Percentiles rank a stretch among this genome's conserved stretches.
Evolutionary conservation across 2,888 invertebrate genomes (phyloP).

Genomic region (Caenorhabditis plicata): DNA sequence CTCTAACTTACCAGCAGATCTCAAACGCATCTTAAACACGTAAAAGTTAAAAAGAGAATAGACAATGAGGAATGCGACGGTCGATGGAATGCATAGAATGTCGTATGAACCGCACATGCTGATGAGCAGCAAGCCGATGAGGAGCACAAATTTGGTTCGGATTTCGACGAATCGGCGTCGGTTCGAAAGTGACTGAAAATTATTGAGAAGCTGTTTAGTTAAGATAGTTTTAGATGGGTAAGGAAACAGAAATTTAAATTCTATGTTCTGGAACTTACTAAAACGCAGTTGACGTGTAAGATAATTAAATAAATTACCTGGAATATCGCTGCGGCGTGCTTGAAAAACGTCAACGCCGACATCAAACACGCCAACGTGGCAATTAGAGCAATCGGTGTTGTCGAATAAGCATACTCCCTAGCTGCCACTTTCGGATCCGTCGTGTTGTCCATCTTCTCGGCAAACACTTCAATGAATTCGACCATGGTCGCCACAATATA

Average conservation of each 20-base stretch:
- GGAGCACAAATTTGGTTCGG: conserved; percentile 3
- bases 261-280: too few relatives aligned
- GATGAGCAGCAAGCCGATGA: conserved; percentile 7
- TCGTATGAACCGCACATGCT: conserved; percentile 25
- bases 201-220: not conserved
- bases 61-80: conserved; percentile 17
- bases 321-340: not conserved
- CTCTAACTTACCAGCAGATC: conserved; percentile 3
- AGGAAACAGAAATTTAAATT: too few relatives aligned
- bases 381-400: conserved; percentile 24
- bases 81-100: conserved; percentile 25
- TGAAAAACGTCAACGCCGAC: conserved; percentile 5
- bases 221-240: too few relatives aligned
- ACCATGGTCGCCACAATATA: conserved; percentile 22
- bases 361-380: conserved; percentile 18
- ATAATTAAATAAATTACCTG: not conserved
- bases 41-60: conserved; percentile 32
- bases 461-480: conserved; percentile 25
- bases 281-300: too few relatives aligned
- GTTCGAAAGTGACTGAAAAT: not conserved
- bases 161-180: not conserved
- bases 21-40: conserved; percentile 13
- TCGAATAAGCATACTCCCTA: too few relatives aligned
- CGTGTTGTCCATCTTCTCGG: too few relatives aligned
- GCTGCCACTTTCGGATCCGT: not conserved